These are phyloP conservation scores for Atherix ibis DNA, from an alignment of 2,888 invertebrate genomes.

Conservation along the genomic window DNA sequence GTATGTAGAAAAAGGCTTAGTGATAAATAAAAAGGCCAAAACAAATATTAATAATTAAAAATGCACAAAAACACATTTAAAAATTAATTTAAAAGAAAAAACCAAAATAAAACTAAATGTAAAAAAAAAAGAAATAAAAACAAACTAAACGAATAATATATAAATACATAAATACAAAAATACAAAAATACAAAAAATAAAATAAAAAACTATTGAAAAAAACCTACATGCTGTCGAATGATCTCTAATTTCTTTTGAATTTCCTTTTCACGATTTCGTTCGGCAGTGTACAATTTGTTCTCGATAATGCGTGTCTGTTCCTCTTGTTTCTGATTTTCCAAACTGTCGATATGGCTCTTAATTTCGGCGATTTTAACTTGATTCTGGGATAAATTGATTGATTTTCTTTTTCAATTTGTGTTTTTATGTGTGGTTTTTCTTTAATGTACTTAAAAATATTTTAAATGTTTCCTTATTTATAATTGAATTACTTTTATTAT, in stretches of 20 bases:
- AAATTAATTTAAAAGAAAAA: slow-evolving; percentile 1
- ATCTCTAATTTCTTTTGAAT: slow-evolving; percentile 72
- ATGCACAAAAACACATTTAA: too few species aligned
- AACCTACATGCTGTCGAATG: slow-evolving; percentile 68
- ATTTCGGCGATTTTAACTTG: slow-evolving; percentile 52
- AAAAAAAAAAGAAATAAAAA: slow-evolving; percentile 7
- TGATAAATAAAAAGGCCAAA: too few species aligned
- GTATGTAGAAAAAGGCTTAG: too few species aligned
- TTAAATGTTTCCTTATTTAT: too few species aligned
- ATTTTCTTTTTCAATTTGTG: too few species aligned
- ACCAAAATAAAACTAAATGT: slow-evolving; percentile 4
- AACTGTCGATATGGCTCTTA: slow-evolving; percentile 41
- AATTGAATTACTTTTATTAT: too few species aligned
- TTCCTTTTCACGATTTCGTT: slow-evolving; percentile 71
- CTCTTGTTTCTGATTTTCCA: slow-evolving; percentile 44
- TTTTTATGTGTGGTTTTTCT: too few species aligned
- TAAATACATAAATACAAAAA: slow-evolving; percentile 8
- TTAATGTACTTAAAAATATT: too few species aligned
- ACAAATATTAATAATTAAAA: too few species aligned
- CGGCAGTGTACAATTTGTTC: slow-evolving; percentile 63
- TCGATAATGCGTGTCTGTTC: slow-evolving; percentile 52
- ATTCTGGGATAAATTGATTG: too few species aligned
- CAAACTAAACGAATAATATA: slow-evolving; percentile 5
- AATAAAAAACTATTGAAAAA: slow-evolving; percentile 9
- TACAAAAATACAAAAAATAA: too few species aligned